Conservation (phyloP, 2,888 invertebrate genomes). For the Drosophila hamatofila region DNA sequence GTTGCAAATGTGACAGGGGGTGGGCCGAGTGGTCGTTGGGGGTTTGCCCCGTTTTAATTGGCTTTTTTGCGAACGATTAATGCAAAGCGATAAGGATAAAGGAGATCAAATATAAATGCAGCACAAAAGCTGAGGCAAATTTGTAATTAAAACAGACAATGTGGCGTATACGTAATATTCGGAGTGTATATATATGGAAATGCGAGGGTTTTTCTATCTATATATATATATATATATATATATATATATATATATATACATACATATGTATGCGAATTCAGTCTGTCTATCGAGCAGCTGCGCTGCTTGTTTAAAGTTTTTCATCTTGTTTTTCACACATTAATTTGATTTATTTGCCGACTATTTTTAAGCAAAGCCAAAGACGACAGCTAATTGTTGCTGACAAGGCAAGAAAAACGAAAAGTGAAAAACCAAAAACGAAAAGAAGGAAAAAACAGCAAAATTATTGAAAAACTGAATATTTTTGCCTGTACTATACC, state of each 20-base stretch:
- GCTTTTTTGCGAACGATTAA: constrained; percentile 51
- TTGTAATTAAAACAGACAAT: constrained; percentile 28
- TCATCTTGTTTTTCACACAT: constrained; percentile 52
- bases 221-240: background rate
- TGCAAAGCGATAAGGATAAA: constrained; percentile 36
- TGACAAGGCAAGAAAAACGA: constrained; percentile 60
- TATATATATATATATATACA: too few relatives aligned
- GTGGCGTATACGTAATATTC: constrained; percentile 44
- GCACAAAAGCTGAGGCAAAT: constrained; percentile 25
- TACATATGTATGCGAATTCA: background rate
- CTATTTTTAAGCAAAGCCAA: constrained; percentile 64
- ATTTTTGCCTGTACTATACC: background rate
- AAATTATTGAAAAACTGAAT: background rate
- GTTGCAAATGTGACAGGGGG: constrained; percentile 11
- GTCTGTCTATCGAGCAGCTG: background rate
- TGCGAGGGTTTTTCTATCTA: background rate
- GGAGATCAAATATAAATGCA: constrained; percentile 16
- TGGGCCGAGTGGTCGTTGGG: background rate
- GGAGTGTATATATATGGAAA: background rate
- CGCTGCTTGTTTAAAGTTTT: constrained; percentile 10
- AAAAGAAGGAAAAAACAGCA: constrained; percentile 9
- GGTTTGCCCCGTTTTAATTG: constrained; percentile 41
- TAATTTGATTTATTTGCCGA: constrained; percentile 73
- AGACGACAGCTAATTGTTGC: constrained; percentile 72
- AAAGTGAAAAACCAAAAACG: constrained; percentile 2